Conservation (phyloP, 2,113 vertebrate species). For the Argyrosomus japonicus region DNA sequence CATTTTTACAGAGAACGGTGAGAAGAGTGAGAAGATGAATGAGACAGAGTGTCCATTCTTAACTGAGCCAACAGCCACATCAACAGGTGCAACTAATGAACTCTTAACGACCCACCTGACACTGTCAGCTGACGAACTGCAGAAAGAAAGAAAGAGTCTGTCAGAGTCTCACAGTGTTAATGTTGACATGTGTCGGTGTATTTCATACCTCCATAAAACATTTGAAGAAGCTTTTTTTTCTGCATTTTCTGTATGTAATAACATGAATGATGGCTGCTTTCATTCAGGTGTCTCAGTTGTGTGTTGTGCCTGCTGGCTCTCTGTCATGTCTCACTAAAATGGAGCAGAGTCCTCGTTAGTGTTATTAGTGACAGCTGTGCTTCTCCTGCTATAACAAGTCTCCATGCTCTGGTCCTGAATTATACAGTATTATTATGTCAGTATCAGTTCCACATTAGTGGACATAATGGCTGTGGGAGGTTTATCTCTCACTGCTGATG, state of each 20-base stretch:
- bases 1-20: not conserved
- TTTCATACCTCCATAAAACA: too few relatives aligned
- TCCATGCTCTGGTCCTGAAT: too few relatives aligned
- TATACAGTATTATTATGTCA: not conserved
- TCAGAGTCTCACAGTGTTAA: not conserved
- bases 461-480: not conserved
- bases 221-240: too few relatives aligned
- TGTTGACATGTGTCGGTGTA: too few relatives aligned
- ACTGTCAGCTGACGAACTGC: not conserved
- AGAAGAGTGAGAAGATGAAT: not conserved
- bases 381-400: not conserved
- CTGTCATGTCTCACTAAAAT: too few relatives aligned
- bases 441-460: not conserved
- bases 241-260: too few relatives aligned
- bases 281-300: too few relatives aligned
- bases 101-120: not conserved
- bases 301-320: too few relatives aligned
- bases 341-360: too few relatives aligned
- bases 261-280: too few relatives aligned
- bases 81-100: not conserved
- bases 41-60: not conserved
- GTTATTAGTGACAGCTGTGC: not conserved
- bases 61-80: constrained; percentile 10
- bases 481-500: not conserved
- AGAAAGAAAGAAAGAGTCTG: not conserved